Conservation (phyloP, 37 sponge, comb jelly and placozoan genomes). For the Beroe forskalii region DNA sequence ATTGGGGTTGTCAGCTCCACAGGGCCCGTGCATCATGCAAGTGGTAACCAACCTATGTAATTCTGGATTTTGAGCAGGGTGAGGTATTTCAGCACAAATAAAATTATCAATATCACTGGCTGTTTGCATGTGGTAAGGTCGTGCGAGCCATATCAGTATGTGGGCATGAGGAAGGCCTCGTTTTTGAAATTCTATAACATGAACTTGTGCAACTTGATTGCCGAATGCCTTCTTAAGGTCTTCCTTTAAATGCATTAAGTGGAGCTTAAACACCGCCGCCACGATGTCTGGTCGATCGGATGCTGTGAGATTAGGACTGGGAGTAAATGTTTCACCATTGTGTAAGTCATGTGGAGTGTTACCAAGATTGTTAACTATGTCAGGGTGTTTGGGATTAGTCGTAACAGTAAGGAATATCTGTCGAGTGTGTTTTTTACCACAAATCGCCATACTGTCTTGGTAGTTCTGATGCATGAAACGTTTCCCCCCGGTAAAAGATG, state of each 20-base stretch:
- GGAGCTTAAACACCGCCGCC: no score
- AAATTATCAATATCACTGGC: neutral
- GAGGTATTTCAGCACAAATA: neutral
- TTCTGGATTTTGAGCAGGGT: neutral
- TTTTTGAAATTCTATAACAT: no score
- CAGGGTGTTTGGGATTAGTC: conserved; percentile 70
- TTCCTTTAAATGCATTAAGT: no score
- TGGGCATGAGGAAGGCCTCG: neutral
- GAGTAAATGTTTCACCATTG: no score
- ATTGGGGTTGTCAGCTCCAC: no score
- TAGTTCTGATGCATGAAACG: conserved; percentile 74
- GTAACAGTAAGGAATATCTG: conserved; percentile 71
- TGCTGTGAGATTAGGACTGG: no score
- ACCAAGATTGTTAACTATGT: conserved; percentile 66
- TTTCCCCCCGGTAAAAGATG: conserved; percentile 70
- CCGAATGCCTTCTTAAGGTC: no score
- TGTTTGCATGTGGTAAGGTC: no score
- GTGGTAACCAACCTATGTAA: neutral
- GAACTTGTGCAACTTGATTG: neutral
- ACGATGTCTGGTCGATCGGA: no score
- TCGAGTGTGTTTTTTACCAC: conserved; percentile 66
- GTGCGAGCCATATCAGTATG: neutral
- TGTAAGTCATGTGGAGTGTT: neutral
- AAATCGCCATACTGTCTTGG: conserved; percentile 74
- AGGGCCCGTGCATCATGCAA: no score